A percentile compares a stretch with the other conserved stretches of the same genome.
Evolutionary conservation across 2,888 invertebrate species (phyloP).

Genomic region (Ormyrus labotus): DNA sequence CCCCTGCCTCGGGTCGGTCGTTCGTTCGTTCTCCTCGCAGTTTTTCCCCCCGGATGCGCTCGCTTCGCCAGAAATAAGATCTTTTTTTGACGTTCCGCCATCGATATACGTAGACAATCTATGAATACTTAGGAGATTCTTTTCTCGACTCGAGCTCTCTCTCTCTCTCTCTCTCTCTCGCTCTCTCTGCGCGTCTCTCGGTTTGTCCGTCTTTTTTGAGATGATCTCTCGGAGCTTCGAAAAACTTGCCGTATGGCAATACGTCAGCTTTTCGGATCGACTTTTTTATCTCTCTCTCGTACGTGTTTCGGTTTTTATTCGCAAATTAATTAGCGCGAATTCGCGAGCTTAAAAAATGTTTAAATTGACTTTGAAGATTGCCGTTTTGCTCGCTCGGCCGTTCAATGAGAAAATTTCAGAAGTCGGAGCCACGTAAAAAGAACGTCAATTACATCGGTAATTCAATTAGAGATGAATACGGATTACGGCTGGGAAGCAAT

Average conservation of each 20-base stretch:
- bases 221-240: too few species aligned
- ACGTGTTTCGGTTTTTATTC: neutral
- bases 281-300: neutral
- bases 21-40: neutral
- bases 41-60: conserved; percentile 6
- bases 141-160: neutral
- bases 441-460: conserved; percentile 33
- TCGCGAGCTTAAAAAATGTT: too few species aligned
- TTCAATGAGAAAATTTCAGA: conserved; percentile 7
- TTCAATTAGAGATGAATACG: conserved; percentile 51
- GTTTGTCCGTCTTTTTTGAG: neutral
- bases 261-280: neutral
- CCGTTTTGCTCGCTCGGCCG: too few species aligned
- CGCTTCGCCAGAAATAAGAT: conserved; percentile 53
- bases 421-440: conserved; percentile 13
- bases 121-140: conserved; percentile 48
- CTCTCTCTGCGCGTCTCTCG: neutral
- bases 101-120: conserved; percentile 39
- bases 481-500: conserved; percentile 37
- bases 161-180: neutral
- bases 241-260: too few species aligned
- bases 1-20: neutral
- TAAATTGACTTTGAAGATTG: too few species aligned
- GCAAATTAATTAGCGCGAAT: too few species aligned
- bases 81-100: conserved; percentile 55